A percentile compares a stretch with the other conserved stretches of the same genome.
Evolutionary conservation across 1,140 invertebrate genomes (phyloP).

Genomic region (Paralvinella palmiformis): DNA sequence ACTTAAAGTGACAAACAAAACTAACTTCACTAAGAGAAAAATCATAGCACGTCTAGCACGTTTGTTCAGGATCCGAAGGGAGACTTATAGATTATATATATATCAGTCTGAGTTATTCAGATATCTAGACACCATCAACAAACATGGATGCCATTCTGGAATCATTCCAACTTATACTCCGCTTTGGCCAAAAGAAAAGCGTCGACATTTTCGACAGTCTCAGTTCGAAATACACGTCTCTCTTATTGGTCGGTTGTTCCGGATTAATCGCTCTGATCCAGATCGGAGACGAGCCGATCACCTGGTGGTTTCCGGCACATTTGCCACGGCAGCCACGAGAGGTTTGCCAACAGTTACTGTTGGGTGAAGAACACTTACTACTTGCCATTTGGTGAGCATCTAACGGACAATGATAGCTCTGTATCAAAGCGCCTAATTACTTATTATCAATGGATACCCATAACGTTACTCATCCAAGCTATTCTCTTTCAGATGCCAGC

Average conservation of each 20-base stretch:
- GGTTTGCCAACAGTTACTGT: slow-evolving; percentile 18
- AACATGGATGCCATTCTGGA: too few species aligned
- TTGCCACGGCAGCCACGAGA: slow-evolving; percentile 12
- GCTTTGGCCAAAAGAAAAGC: too few species aligned
- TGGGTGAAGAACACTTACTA: slow-evolving; percentile 23
- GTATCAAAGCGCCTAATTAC: slow-evolving; percentile 35
- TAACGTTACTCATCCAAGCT: slow-evolving; percentile 55
- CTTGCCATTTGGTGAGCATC: slow-evolving; percentile 3
- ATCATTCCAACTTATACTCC: too few species aligned
- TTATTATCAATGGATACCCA: slow-evolving; percentile 59
- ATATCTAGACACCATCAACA: too few species aligned
- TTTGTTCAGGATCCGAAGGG: too few species aligned
- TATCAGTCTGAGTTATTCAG: too few species aligned
- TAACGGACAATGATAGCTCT: slow-evolving; percentile 31
- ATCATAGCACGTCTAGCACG: too few species aligned
- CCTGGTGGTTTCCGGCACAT: slow-evolving; percentile 9
- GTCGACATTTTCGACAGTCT: slow-evolving; percentile 15
- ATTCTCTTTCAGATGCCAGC: slow-evolving; percentile 28
- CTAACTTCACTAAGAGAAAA: too few species aligned
- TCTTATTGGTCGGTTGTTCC: slow-evolving; percentile 1
- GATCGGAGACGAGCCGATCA: slow-evolving; percentile 50
- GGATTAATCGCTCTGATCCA: slow-evolving; percentile 49
- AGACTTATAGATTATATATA: too few species aligned
- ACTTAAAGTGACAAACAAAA: too few species aligned
- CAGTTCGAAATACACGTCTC: slow-evolving; percentile 1